Evolutionary conservation across 2,888 invertebrate genomes (phyloP), one percentile per base, ranked within the genome.

Genomic region (Hylaea fasciaria): DNA sequence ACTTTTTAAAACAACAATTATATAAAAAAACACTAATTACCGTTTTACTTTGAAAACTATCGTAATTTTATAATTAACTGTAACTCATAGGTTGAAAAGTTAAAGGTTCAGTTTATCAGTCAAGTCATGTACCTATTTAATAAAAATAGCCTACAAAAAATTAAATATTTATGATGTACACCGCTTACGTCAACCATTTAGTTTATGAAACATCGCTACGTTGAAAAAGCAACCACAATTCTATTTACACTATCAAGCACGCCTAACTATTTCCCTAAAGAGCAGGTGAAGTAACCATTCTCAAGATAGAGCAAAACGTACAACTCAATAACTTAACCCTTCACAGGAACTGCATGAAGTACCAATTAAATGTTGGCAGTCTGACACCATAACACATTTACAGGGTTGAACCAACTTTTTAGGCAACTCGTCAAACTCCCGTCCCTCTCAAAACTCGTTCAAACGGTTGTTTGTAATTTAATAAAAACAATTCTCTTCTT

Each of bases 401-500:
- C n/a, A 7, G 28, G 22, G 35, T 29, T 29, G 50, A 58, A 22
- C 28, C 52, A 53, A 49, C 46, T 55, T 54, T 32, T 10, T 54
- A 56, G 59, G 49, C 39, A 45, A 43, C 41, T 55, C 43, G 14
- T 54, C 46, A 54, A 54, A 46, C 46, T 50, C 14, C 11, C 17
- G 17, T 5, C 39, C 44, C 50, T 37, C 39, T 37, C 39, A 52
- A 46, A 64, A 65, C 53, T 57, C 57, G 63, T 61, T 64, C 53
- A 60, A 59, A 50, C 51, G 47, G 62, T 64, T 65, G 69, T 62
- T 56, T 60, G 61, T 61, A 71, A 69, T 66, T 66, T 66, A 66
- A 64, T 67, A 65, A 64, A 70, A 72, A 66, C 68, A 68, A 61
- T 61, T 61, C 56, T 53, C 60, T 51, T 76, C 76, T 74, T 73